A percentile compares a stretch with the other conserved stretches of the same genome.
These are phyloP conservation scores for Ophioninae sp. DNA, from an alignment of 2,888 invertebrate species.

Conservation along the genomic window DNA sequence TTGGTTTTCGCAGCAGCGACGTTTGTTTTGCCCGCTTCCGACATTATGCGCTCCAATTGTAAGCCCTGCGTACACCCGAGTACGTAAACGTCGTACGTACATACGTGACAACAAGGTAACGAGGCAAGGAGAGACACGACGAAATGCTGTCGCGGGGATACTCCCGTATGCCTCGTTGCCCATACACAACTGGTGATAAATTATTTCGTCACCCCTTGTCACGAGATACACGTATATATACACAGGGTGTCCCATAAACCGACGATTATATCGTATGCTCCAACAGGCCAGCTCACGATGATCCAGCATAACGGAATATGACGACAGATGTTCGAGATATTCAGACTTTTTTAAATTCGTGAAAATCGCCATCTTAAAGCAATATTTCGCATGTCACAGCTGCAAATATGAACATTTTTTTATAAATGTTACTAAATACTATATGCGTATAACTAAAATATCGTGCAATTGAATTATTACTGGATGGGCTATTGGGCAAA, in stretches of 20 bases:
- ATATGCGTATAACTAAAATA: too few species aligned
- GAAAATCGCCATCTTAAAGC: too few species aligned
- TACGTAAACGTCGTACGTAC: constrained; percentile 22
- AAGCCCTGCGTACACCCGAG: neutral
- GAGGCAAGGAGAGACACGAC: constrained; percentile 42
- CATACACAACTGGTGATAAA: constrained; percentile 46
- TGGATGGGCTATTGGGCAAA: too few species aligned
- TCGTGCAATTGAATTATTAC: too few species aligned
- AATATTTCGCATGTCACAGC: too few species aligned
- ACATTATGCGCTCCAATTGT: constrained; percentile 26
- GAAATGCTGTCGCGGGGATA: constrained; percentile 31
- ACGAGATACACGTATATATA: constrained; percentile 11
- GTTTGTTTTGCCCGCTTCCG: constrained; percentile 39
- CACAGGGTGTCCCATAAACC: neutral
- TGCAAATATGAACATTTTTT: too few species aligned
- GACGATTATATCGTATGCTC: too few species aligned
- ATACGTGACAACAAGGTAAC: constrained; percentile 53
- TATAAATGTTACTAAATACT: too few species aligned
- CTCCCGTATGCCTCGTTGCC: constrained; percentile 26
- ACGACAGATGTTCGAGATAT: too few species aligned
- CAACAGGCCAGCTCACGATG: too few species aligned
- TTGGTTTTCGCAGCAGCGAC: constrained; percentile 26
- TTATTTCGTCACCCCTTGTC: constrained; percentile 53
- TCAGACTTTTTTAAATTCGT: too few species aligned
- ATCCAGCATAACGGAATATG: too few species aligned